Percentiles rank a stretch among this genome's conserved stretches.
Conservation (phyloP, 92 coral and sea anemone genomes). For the Actinostola sp. region DNA sequence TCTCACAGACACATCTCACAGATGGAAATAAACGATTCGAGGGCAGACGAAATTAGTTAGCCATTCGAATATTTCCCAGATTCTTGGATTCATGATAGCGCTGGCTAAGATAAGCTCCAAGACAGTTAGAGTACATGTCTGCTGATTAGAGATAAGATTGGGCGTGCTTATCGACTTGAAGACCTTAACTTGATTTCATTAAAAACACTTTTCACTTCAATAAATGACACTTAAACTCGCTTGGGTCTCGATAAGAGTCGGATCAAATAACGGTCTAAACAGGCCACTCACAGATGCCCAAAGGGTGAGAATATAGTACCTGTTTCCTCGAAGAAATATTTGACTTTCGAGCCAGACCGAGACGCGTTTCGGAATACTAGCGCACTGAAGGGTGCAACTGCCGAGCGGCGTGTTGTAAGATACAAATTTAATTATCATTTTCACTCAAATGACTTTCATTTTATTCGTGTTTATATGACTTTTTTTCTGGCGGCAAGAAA, state of each 20-base stretch:
- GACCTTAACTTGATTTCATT: conserved; percentile 2
- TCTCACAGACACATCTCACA: too few relatives aligned
- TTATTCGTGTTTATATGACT: too few relatives aligned
- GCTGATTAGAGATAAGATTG: conserved; percentile 6
- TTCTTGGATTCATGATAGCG: not conserved
- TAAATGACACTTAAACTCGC: not conserved
- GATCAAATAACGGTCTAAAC: not conserved
- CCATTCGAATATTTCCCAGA: too few relatives aligned
- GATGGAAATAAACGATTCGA: too few relatives aligned
- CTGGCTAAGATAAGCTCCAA: not conserved
- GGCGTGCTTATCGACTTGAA: conserved; percentile 4
- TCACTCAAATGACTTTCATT: too few relatives aligned
- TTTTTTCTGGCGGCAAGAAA: too few relatives aligned
- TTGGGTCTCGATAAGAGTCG: not conserved
- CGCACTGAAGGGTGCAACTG: too few relatives aligned
- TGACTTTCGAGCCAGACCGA: not conserved
- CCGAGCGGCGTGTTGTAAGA: too few relatives aligned
- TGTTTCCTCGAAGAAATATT: not conserved
- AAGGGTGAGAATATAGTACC: not conserved
- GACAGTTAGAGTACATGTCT: not conserved
- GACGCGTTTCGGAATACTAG: too few relatives aligned
- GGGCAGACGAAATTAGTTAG: not conserved
- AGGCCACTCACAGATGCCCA: not conserved
- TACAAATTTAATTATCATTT: too few relatives aligned
- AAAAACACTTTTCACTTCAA: not conserved